Base-by-base conservation (phyloP, 2,888 invertebrate species). In the Heteropelma amictum region DNA sequence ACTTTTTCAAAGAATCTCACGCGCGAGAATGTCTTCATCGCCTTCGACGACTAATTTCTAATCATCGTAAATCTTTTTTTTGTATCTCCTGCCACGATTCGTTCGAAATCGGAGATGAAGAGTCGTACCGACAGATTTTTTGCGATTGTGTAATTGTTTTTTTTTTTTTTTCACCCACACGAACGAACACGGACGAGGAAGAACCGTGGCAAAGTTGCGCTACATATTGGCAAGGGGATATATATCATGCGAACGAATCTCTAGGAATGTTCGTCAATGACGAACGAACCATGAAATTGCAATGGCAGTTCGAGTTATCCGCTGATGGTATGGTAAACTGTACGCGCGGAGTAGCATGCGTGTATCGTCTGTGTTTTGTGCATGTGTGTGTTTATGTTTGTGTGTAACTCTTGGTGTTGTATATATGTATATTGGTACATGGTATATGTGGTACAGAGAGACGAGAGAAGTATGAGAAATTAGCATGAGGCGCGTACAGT, bases 401-500 rank as follows among this genome's bases (percentile, higher is more conserved):
- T n/a, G n/a, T n/a, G n/a, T n/a, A n/a, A n/a, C n/a, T n/a, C n/a
- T n/a, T n/a, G n/a, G n/a, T n/a, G n/a, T 1, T 23, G 10, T 49
- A 26, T 26, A 49, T 49, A 49, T 23, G 12, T 61, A 23, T 49
- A 61, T 23, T 1, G 0, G n/a, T 30, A 45, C 30, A 28, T 51
- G 40, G 60, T 26, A 42, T 60, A 60, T 64, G 40, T 40, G 35
- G 38, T 63, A 23, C 51, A 38, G 56, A 23, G 51, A 7, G 42
- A 47, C 21, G 53, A 64, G 58, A 53, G 60, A 56, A 71, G 49
- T 70, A 60, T 79, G 75, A 76, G 77, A 72, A 79, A 79, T 76
- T 61, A 56, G 68, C 70, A 70, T 54, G 64, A 74, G 63, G 61
- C 71, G 71, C 74, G 71, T 72, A 76, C 47, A 75, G 69, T 71